Base-by-base conservation (phyloP, 2,113 vertebrate genomes). In the Tamias sibiricus region DNA sequence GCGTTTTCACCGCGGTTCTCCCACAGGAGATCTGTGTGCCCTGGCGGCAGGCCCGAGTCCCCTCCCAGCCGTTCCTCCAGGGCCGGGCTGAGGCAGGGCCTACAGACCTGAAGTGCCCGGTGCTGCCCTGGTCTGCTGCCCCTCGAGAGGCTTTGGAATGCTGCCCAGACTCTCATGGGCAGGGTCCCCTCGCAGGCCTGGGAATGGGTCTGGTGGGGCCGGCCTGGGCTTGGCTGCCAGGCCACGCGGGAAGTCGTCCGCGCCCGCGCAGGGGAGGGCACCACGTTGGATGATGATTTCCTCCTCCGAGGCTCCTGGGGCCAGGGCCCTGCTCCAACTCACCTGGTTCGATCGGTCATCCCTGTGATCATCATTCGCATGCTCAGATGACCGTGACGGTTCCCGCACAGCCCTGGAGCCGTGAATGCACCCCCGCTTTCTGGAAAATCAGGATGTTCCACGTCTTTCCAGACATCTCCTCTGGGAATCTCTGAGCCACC, bases 1-100 rank as follows among this genome's bases (percentile, higher is more conserved):
- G n/a, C n/a, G n/a, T n/a, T n/a, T n/a, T n/a, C n/a, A n/a, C n/a
- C n/a, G n/a, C n/a, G n/a, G n/a, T n/a, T n/a, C 17, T 52, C 4
- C 17, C 13, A 11, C 0, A 17, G 4, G 24, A 4, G 54, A 4
- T n/a, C 49, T 0, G 0, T 8, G 59, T 71, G 24, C 47, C 20
- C 26, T 40, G 13, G 72, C 49, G 71, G 37, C 68, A 44, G 74
- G 35, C 4, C 49, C 1, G 0, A 5, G 26, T 80, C 54, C 5
- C 3, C 0, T 30, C 26, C 44, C 1, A 0, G 10, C 35, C 10
- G 49, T 2, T 14, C 17, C 40, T 57, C 32, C 11, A 7, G 7
- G 20, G 40, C 32, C 0, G 0, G 8, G 57, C 24, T 2, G 85
- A 30, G 20, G 57, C 19, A 0, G 22, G 30, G 9, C 11, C 40